phyloP scores from a whole-genome alignment of 2,113 vertebrate species.

The Forbesichthys agassizii region DNA sequence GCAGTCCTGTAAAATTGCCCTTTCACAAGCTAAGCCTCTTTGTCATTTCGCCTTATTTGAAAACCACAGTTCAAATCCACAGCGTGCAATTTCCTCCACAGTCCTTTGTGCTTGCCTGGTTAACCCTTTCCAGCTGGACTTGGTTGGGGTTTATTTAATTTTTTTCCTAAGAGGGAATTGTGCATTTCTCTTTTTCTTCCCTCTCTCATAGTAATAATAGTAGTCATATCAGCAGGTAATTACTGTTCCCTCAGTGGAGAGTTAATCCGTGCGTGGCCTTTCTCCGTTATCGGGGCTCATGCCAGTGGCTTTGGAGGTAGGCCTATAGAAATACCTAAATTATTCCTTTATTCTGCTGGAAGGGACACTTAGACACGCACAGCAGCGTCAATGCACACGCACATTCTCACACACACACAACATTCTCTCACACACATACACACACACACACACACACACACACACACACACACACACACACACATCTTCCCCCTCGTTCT shows the following conservation, averaged over 20 bases:
- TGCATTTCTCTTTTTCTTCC: conserved; percentile 36
- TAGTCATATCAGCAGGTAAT: conserved; percentile 68
- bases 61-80: conserved; percentile 25
- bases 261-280: conserved; percentile 63
- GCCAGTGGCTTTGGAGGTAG: conserved; percentile 60
- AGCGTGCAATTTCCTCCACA: conserved; percentile 4
- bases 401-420: not conserved
- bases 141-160: conserved; percentile 18
- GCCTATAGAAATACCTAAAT: conserved; percentile 66
- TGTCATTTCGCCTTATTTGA: conserved; percentile 22
- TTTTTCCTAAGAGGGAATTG: conserved; percentile 36
- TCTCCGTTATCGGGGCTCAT: conserved; percentile 61
- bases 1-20: not conserved
- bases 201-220: conserved; percentile 39
- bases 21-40: conserved; percentile 11
- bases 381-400: conserved; percentile 16
- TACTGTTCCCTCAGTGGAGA: conserved; percentile 63
- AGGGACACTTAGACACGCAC: conserved; percentile 28
- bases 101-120: conserved; percentile 5
- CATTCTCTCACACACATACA: not conserved
- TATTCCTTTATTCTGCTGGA: conserved; percentile 64
- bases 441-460: not conserved
- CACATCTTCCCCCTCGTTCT: conserved; percentile 15
- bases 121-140: conserved; percentile 32
- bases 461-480: not conserved